These are phyloP conservation scores for Stramonita haemastoma DNA, from an alignment of 2,888 invertebrate genomes.

Conservation along the genomic window DNA sequence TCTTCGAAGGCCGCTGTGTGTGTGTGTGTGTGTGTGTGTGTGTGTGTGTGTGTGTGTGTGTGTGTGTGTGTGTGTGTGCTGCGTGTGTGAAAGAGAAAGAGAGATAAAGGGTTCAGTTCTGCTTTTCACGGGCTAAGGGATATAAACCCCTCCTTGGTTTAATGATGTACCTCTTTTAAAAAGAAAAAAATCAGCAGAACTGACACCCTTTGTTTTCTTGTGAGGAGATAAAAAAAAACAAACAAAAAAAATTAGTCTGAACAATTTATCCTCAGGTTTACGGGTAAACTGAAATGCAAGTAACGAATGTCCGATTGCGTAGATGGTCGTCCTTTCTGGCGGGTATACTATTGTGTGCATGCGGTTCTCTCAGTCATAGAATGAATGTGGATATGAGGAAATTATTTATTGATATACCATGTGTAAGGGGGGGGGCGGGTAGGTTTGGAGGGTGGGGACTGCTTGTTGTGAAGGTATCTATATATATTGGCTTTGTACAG, in stretches of 20 bases:
- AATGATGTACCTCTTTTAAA: too few species aligned
- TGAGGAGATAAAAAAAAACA: not conserved
- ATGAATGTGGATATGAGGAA: not conserved
- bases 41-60: not conserved
- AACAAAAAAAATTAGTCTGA: constrained; percentile 2
- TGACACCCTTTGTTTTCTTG: not conserved
- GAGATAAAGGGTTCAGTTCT: too few species aligned
- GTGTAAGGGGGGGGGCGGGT: not conserved
- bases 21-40: not conserved
- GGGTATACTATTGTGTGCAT: not conserved
- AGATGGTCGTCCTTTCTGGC: not conserved
- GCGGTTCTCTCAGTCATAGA: not conserved
- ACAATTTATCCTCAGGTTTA: constrained; percentile 36
- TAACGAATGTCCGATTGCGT: not conserved
- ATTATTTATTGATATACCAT: not conserved
- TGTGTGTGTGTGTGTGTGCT: not conserved
- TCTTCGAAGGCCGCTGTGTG: too few species aligned
- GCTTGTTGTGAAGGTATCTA: constrained; percentile 4
- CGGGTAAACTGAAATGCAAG: constrained; percentile 33
- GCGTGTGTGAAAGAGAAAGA: too few species aligned
- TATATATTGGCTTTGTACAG: constrained; percentile 31
- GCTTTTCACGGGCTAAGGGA: too few species aligned
- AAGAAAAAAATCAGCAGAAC: not conserved
- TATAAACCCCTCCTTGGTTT: too few species aligned
- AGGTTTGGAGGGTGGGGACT: not conserved